Evolutionary conservation across 2,888 invertebrate species (phyloP).

Genomic region (Steinernema scapterisci): DNA sequence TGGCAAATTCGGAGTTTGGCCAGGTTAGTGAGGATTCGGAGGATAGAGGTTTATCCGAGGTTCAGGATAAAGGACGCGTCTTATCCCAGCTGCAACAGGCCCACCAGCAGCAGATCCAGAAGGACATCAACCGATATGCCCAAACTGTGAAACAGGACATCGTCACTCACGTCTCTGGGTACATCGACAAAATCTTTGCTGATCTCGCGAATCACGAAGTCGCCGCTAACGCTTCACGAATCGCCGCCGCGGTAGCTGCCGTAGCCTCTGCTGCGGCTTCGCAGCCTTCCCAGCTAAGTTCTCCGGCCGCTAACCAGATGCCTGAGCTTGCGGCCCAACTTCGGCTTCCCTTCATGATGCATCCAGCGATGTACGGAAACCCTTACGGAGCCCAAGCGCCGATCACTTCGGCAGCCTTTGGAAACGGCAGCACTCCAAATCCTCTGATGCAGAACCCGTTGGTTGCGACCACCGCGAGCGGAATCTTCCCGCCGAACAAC

Average conservation of each 20-base stretch:
- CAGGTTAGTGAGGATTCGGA: neutral
- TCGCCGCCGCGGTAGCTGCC: slow-evolving; percentile 39
- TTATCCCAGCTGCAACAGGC: slow-evolving; percentile 32
- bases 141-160: slow-evolving; percentile 89
- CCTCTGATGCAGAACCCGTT: slow-evolving; percentile 68
- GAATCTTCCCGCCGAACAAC: slow-evolving; percentile 67
- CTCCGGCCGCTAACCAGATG: slow-evolving; percentile 34
- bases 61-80: slow-evolving; percentile 33
- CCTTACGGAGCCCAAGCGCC: slow-evolving; percentile 13
- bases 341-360: slow-evolving; percentile 33
- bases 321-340: slow-evolving; percentile 29
- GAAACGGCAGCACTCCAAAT: neutral
- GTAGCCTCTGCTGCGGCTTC: slow-evolving; percentile 35
- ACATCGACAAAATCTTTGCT: slow-evolving; percentile 80
- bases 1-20: slow-evolving; percentile 33
- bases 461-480: slow-evolving; percentile 79
- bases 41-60: slow-evolving; percentile 4
- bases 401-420: neutral
- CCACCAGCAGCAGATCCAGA: slow-evolving; percentile 33
- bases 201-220: slow-evolving; percentile 34
- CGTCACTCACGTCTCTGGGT: slow-evolving; percentile 79
- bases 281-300: neutral
- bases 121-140: slow-evolving; percentile 78
- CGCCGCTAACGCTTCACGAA: slow-evolving; percentile 26
- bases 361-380: slow-evolving; percentile 24